Evolutionary conservation across 2,888 invertebrate genomes (phyloP).

Genomic region (Ferrisia virgata): DNA sequence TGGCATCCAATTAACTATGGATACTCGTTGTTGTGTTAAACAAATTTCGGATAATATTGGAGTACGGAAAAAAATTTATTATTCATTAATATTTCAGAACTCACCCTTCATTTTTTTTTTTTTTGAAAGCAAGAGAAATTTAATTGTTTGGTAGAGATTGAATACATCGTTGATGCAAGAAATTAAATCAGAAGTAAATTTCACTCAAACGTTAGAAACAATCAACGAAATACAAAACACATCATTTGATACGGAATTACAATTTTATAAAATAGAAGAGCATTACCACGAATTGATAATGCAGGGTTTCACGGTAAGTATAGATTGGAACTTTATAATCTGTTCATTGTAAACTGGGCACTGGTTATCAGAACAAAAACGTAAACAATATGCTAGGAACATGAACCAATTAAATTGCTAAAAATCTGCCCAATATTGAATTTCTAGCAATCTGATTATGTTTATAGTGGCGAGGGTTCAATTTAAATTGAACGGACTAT

Average conservation of each 20-base stretch:
- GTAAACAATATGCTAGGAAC: too few species aligned
- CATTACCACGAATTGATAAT: slow-evolving; percentile 33
- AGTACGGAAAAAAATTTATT: neutral
- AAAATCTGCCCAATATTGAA: too few species aligned
- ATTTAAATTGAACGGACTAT: too few species aligned
- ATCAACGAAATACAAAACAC: slow-evolving; percentile 26
- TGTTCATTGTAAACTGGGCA: neutral
- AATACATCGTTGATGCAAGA: neutral
- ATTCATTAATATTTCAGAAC: too few species aligned
- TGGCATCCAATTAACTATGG: slow-evolving; percentile 4
- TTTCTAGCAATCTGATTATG: too few species aligned
- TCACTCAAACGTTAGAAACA: neutral
- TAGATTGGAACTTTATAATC: neutral
- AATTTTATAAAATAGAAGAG: slow-evolving; percentile 34
- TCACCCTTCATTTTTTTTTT: neutral
- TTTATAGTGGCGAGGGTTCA: too few species aligned
- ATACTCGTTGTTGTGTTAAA: neutral
- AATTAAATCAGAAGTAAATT: neutral
- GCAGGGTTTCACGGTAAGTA: slow-evolving; percentile 24
- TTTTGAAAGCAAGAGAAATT: too few species aligned
- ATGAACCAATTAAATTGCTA: too few species aligned
- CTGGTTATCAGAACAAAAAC: neutral
- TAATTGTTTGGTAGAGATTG: neutral
- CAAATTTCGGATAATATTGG: neutral
- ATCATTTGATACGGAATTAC: neutral